Evolutionary conservation across 1,140 invertebrate genomes (phyloP).

Genomic region (Pogonomyrmex barbatus): DNA sequence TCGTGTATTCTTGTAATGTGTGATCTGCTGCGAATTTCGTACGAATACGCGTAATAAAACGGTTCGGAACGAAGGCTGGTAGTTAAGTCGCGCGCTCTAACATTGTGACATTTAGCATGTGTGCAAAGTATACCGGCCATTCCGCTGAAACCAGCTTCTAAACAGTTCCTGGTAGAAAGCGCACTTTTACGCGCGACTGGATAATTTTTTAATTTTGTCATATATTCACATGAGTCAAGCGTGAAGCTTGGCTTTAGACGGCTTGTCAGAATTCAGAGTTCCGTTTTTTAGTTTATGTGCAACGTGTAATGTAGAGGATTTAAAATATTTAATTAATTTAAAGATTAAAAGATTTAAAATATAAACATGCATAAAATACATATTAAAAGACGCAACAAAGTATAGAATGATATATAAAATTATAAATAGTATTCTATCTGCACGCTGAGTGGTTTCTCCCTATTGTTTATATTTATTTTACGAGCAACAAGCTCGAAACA

Average conservation of each 20-base stretch:
- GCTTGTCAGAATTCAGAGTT: not conserved
- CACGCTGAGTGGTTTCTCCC: no score
- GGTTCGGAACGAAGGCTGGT: conserved; percentile 9
- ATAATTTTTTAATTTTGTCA: conserved; percentile 65
- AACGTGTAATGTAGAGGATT: not conserved
- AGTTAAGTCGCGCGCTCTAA: conserved; percentile 45
- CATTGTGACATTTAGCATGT: conserved; percentile 81
- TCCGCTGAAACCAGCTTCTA: conserved; percentile 78
- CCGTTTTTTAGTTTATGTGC: not conserved
- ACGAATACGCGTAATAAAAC: not conserved
- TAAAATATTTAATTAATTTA: no score
- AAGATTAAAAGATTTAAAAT: not conserved
- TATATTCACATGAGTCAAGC: not conserved
- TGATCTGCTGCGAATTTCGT: not conserved
- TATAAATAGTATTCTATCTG: not conserved
- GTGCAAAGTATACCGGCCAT: conserved; percentile 66
- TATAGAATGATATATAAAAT: not conserved
- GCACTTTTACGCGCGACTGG: conserved; percentile 73
- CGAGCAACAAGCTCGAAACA: no score
- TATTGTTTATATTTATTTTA: no score
- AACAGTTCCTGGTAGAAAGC: conserved; percentile 83
- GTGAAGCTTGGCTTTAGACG: not conserved
- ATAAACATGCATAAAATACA: no score
- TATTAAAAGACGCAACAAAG: not conserved
- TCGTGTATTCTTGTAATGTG: no score